phyloP scores from a whole-genome alignment of 2,113 vertebrate genomes.

The Bos indicus region DNA sequence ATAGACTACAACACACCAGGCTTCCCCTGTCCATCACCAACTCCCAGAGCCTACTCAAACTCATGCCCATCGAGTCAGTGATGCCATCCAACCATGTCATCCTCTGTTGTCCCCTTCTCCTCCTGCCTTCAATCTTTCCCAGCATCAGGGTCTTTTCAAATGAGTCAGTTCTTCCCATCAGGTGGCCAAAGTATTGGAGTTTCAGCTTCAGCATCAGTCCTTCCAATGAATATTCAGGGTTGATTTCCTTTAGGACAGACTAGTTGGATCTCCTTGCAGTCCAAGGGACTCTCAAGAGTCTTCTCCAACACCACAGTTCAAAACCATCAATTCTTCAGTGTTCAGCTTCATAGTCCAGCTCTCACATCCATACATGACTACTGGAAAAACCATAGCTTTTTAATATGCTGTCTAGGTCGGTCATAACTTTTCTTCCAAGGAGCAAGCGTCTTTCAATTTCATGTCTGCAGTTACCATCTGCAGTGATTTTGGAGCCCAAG shows the following conservation, averaged over 20 bases:
- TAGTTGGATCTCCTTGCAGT: not conserved
- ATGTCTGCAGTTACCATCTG: not conserved
- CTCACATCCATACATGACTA: not conserved
- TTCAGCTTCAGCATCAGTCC: not conserved
- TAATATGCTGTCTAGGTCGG: not conserved
- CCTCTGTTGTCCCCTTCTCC: not conserved
- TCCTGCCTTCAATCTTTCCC: not conserved
- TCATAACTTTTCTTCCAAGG: not conserved
- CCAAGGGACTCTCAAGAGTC: not conserved
- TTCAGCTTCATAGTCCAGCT: not conserved
- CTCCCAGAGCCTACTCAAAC: not conserved
- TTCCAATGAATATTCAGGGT: not conserved
- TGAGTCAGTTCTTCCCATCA: not conserved
- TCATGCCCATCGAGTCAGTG: rapidly evolving
- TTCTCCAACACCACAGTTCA: not conserved
- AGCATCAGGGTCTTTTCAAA: not conserved
- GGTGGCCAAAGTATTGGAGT: not conserved
- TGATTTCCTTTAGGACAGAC: not conserved
- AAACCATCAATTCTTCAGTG: not conserved
- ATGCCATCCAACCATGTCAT: not conserved
- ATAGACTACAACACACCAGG: not conserved
- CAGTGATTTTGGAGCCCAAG: not conserved
- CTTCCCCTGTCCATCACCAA: not conserved
- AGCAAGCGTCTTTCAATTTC: not conserved
- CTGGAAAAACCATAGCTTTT: not conserved